These are phyloP conservation scores for Gorsachius magnificus DNA, from an alignment of 2,797 vertebrate species.

Conservation along the genomic window DNA sequence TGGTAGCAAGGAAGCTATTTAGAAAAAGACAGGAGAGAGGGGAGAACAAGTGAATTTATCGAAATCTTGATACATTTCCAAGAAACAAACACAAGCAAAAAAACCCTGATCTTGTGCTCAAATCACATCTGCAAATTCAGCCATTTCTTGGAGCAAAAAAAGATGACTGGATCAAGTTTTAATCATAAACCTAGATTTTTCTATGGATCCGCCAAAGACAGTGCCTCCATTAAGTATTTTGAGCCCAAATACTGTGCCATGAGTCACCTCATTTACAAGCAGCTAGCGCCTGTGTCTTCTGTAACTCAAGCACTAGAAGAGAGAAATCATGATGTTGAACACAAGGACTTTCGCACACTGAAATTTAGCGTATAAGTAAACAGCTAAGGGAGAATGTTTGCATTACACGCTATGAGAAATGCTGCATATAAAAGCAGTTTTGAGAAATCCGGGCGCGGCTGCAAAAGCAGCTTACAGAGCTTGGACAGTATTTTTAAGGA, in stretches of 20 bases:
- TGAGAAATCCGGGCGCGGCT: fast-evolving
- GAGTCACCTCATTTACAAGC: neutral
- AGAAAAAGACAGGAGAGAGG: neutral
- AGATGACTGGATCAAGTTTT: neutral
- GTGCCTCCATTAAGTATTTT: neutral
- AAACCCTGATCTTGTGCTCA: neutral
- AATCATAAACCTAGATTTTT: neutral
- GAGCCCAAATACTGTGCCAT: neutral
- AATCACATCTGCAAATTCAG: neutral
- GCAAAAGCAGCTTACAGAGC: neutral
- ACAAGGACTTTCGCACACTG: neutral
- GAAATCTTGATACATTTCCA: neutral
- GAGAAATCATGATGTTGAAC: neutral
- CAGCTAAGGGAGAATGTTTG: neutral
- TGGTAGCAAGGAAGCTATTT: neutral
- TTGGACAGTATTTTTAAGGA: neutral
- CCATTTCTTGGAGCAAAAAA: neutral
- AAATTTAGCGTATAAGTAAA: fast-evolving
- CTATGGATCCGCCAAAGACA: neutral
- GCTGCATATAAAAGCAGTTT: neutral
- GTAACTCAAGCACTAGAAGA: neutral
- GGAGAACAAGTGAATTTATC: neutral
- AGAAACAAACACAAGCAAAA: neutral
- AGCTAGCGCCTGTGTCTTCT: neutral
- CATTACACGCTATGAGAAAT: neutral